Percentiles rank a stretch among this genome's conserved stretches.
phyloP scores from a whole-genome alignment of 2,888 invertebrate species.

The Iselma pallidipennis region DNA sequence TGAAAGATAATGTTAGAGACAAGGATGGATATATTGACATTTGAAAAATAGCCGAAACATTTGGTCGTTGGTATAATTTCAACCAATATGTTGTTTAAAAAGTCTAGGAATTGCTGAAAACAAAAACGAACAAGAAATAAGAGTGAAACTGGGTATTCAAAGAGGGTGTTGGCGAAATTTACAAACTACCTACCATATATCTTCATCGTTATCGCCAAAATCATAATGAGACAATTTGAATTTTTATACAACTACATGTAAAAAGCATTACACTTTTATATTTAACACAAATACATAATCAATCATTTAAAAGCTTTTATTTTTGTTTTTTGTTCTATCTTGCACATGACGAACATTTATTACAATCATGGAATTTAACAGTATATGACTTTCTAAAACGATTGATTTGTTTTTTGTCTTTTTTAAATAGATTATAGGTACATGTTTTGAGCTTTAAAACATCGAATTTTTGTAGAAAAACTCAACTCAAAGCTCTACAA shows the following conservation, averaged over 20 bases:
- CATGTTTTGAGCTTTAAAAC: no score
- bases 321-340: neutral
- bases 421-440: neutral
- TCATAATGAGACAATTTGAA: neutral
- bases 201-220: neutral
- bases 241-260: neutral
- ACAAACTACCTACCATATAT: neutral
- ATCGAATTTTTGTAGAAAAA: neutral
- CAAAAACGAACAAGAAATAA: neutral
- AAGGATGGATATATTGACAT: constrained; percentile 25
- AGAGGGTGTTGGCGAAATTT: neutral
- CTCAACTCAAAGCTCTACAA: neutral
- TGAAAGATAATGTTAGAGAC: neutral
- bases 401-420: neutral
- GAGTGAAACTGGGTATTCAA: neutral
- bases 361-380: neutral
- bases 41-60: constrained; percentile 26
- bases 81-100: constrained; percentile 14
- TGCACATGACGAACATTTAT: constrained; percentile 9
- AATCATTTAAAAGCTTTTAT: constrained; percentile 1
- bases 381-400: constrained; percentile 2
- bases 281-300: neutral
- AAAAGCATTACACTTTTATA: constrained; percentile 1
- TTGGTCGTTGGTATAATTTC: constrained; percentile 20
- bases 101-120: neutral